A percentile compares a stretch with the other conserved stretches of the same genome.
Conservation (phyloP, 2,888 invertebrate species). For the Gymnosoma rotundatum region DNA sequence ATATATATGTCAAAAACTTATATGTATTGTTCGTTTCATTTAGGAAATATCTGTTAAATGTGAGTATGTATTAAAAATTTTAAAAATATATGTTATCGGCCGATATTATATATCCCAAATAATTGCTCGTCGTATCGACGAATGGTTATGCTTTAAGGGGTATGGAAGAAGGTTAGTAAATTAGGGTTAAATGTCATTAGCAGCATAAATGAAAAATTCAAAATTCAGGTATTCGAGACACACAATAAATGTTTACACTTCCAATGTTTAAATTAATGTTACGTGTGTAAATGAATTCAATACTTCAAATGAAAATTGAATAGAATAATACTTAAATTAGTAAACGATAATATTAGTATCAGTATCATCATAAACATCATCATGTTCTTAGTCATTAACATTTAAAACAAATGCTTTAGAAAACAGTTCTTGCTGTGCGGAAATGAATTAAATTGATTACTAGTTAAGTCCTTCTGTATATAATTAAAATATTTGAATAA, state of each 20-base stretch:
- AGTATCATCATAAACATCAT: background rate
- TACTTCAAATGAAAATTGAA: constrained; percentile 53
- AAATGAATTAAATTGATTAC: constrained; percentile 16
- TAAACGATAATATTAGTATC: constrained; percentile 34
- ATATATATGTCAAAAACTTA: background rate
- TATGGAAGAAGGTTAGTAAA: background rate
- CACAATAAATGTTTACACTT: no score
- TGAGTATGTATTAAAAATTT: background rate
- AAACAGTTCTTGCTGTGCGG: background rate
- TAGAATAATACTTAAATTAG: constrained; percentile 45
- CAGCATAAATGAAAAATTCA: background rate
- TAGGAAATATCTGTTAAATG: background rate
- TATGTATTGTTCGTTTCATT: no score
- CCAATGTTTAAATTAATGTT: background rate
- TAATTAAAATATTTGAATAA: no score
- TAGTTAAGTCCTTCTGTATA: no score
- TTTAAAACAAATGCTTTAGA: constrained; percentile 22
- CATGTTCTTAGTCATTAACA: background rate
- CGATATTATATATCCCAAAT: background rate
- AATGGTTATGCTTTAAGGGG: background rate
- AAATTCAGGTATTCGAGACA: background rate
- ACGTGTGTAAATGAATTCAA: constrained; percentile 14
- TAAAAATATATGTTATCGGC: background rate
- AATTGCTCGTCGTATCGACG: background rate
- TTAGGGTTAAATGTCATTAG: constrained; percentile 7